A percentile compares a stretch with the other conserved stretches of the same genome.
Evolutionary conservation across 2,888 invertebrate species (phyloP).

Genomic region (Agrochola litura): DNA sequence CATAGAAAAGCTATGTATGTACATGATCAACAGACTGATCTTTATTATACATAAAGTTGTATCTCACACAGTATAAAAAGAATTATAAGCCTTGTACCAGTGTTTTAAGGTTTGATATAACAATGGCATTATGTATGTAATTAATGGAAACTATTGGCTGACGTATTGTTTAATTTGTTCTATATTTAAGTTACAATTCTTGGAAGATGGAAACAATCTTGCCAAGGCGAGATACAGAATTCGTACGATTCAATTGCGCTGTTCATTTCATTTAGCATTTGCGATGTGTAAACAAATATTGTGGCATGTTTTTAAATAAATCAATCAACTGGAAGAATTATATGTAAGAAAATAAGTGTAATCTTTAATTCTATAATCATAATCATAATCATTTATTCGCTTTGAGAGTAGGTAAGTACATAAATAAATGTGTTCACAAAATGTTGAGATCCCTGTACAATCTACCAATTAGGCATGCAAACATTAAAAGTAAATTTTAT

Average conservation of each 20-base stretch:
- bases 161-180: constrained; percentile 56
- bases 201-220: neutral
- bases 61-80: neutral
- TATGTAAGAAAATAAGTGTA: neutral
- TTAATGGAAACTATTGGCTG: constrained; percentile 33
- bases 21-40: constrained; percentile 12
- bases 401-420: too few relatives aligned
- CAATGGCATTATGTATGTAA: constrained; percentile 4
- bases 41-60: constrained; percentile 2
- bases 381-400: too few relatives aligned
- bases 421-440: too few relatives aligned
- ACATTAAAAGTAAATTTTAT: too few relatives aligned
- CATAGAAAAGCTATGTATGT: constrained; percentile 16
- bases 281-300: neutral
- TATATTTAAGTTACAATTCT: constrained; percentile 34
- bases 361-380: neutral
- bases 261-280: neutral
- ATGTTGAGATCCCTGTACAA: too few relatives aligned
- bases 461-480: too few relatives aligned
- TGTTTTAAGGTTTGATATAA: constrained; percentile 23
- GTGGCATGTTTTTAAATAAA: neutral
- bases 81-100: neutral
- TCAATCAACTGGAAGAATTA: neutral
- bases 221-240: neutral
- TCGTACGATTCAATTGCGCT: neutral